A percentile compares a stretch with the other conserved stretches of the same genome.
Conservation (phyloP, 2,888 invertebrate species). For the Cephus nigrinus region DNA sequence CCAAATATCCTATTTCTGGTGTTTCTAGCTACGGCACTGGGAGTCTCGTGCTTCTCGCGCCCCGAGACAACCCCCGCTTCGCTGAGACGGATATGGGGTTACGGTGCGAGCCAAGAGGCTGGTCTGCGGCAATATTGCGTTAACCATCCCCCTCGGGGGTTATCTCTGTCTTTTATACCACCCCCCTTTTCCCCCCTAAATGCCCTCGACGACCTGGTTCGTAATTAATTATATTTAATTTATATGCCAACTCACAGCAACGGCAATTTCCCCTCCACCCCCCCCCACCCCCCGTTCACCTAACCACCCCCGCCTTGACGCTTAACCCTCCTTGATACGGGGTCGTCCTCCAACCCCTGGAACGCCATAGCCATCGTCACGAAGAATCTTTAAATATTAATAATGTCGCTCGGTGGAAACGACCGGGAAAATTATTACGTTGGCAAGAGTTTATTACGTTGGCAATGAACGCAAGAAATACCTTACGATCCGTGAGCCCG, state of each 20-base stretch:
- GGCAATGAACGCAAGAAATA: slow-evolving; percentile 18
- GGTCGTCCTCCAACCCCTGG: not conserved
- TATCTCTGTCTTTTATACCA: slow-evolving; percentile 66
- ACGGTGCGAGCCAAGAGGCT: not conserved
- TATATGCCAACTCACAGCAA: slow-evolving; percentile 25
- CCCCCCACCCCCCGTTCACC: not conserved
- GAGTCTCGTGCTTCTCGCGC: not conserved
- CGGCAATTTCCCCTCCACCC: slow-evolving; percentile 13
- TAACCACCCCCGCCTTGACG: not conserved
- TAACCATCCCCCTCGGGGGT: slow-evolving; percentile 62
- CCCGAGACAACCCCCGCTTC: not conserved
- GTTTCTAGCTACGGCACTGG: not conserved
- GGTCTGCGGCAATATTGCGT: slow-evolving; percentile 30
- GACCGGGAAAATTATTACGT: slow-evolving; percentile 13
- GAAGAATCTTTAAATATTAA: slow-evolving; percentile 21
- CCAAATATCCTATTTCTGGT: not conserved
- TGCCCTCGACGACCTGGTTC: not conserved
- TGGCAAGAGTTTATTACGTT: slow-evolving; percentile 13
- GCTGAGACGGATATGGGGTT: not conserved
- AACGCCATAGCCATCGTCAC: not conserved
- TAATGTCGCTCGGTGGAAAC: slow-evolving; percentile 6
- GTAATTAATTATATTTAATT: slow-evolving; percentile 38
- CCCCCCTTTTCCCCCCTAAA: slow-evolving; percentile 69
- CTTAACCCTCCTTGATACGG: not conserved
- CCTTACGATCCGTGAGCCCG: not conserved